A percentile compares a stretch with the other conserved stretches of the same genome.
Evolutionary conservation across 2,113 vertebrate species (phyloP).

Genomic region (Hepsetus odoe): DNA sequence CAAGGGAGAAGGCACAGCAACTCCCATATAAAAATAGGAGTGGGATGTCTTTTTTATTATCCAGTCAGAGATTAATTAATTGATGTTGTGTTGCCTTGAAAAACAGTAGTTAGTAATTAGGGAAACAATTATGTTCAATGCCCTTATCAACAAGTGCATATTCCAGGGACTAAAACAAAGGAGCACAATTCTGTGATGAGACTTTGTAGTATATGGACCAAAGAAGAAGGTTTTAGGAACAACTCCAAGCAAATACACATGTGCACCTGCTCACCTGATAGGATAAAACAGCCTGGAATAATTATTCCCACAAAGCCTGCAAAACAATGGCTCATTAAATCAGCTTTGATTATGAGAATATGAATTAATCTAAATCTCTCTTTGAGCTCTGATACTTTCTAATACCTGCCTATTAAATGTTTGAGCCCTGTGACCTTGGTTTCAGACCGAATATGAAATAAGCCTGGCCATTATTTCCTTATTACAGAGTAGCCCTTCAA

Average conservation of each 20-base stretch:
- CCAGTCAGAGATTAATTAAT: constrained; percentile 18
- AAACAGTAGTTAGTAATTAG: background rate
- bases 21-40: background rate
- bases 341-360: constrained; percentile 68
- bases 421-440: constrained; percentile 76
- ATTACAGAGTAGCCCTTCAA: constrained; percentile 74
- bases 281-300: background rate
- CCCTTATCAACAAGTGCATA: background rate
- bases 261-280: background rate
- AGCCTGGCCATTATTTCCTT: constrained; percentile 75
- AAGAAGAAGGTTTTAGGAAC: background rate
- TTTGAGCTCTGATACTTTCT: constrained; percentile 69
- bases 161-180: background rate
- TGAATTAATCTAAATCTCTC: constrained; percentile 62
- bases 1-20: background rate
- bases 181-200: background rate
- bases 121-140: background rate
- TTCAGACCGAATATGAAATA: constrained; percentile 78
- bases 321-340: constrained; percentile 66
- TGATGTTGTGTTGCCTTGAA: background rate
- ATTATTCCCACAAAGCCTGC: background rate
- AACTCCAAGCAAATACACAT: background rate
- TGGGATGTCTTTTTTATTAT: background rate
- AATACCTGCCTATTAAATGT: constrained; percentile 75
- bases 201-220: background rate